Evolutionary conservation across 2,797 vertebrate genomes (phyloP), one percentile per base, ranked within the genome.

Genomic region (Hypotaenidia philippensis): DNA sequence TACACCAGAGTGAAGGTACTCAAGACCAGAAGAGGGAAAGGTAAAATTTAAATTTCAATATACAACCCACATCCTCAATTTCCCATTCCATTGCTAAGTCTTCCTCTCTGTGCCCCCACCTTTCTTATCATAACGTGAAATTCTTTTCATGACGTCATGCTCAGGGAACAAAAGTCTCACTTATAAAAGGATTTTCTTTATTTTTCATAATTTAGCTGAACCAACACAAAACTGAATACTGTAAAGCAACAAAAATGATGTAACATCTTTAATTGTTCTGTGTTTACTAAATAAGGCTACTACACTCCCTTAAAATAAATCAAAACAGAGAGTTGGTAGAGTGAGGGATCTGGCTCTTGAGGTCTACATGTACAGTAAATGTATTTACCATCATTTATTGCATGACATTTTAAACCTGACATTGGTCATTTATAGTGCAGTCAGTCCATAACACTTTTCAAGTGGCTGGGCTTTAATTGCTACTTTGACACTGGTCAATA

Each of bases 161-260:
- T 97, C 97, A 97, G 95, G 93, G 96, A 97, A 98, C 96, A 97
- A 82, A 95, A 97, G 94, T 97, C 97, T 98, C 95, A 94, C 96
- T 97, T 98, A 98, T 93, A 98, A 98, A 98, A 98, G 96, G 97
- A 96, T 96, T 97, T 97, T 98, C 97, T 98, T 98, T 98, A 98
- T 98, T 98, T 98, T 93, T 95, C 97, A 98, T 98, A 98, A 98
- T 98, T 98, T 98, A 98, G 97, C 97, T 97, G 98, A 98, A 97
- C 97, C 97, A 98, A 98, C 98, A 98, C 98, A 98, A 98, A 98
- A 98, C 93, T 79, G 96, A 97, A 98, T 98, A 98, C 93, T 92
- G 96, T 97, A 98, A 98, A 98, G 97, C 98, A 98, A 98, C 96
- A 96, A 90, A 97, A 97, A 93, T 81, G 96, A 96, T 94, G 96